Conservation (phyloP, 2,113 vertebrate genomes). For the Antechinus flavipes region DNA sequence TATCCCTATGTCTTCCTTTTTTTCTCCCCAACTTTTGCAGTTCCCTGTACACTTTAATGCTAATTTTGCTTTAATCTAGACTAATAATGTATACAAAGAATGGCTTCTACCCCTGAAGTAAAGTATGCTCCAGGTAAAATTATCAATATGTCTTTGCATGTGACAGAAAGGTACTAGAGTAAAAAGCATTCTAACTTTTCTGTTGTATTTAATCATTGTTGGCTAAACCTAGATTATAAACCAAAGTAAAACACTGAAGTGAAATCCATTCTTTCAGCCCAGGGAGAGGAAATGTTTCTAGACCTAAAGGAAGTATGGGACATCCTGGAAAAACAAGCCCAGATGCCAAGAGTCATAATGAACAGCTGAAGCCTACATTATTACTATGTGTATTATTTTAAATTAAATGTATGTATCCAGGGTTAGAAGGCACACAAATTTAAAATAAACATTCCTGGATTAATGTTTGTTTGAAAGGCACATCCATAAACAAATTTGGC, state of each 20-base stretch:
- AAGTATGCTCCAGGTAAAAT: conserved; percentile 75
- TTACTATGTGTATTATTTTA: conserved; percentile 75
- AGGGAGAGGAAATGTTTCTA: conserved; percentile 63
- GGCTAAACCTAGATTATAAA: conserved; percentile 39
- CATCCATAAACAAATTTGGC: not conserved
- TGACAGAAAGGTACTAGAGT: conserved; percentile 62
- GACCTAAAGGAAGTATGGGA: conserved; percentile 55
- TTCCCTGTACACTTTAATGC: conserved; percentile 65
- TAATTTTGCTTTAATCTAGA: conserved; percentile 69
- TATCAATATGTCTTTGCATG: conserved; percentile 55
- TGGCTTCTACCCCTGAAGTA: conserved; percentile 51
- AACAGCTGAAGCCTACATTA: conserved; percentile 70
- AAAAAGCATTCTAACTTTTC: conserved; percentile 69
- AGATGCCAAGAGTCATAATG: conserved; percentile 67
- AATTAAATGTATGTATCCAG: conserved; percentile 76
- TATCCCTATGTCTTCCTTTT: conserved; percentile 46
- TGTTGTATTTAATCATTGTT: conserved; percentile 62
- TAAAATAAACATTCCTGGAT: not conserved
- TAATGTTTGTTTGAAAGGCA: not conserved
- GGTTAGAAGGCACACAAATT: conserved; percentile 56
- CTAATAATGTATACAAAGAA: conserved; percentile 61
- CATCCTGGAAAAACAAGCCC: conserved; percentile 52
- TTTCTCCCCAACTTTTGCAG: conserved; percentile 72
- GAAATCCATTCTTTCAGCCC: conserved; percentile 47
- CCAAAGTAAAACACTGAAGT: conserved; percentile 31